Conservation (phyloP, 2,888 invertebrate species). For the Andrena hattorfiana region DNA sequence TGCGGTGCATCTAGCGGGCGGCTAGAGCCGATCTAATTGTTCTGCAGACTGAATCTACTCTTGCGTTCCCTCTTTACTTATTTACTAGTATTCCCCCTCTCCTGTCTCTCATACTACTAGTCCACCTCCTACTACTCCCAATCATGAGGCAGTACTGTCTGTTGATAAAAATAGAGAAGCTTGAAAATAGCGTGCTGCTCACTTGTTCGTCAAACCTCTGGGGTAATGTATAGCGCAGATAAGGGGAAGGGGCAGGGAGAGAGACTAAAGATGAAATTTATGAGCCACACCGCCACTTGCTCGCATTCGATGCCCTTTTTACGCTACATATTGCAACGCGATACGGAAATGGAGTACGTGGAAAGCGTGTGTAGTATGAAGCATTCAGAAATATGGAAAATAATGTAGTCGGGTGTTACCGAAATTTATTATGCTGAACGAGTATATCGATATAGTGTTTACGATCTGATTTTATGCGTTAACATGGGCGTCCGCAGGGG, state of each 20-base stretch:
- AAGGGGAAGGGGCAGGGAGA: conserved; percentile 1
- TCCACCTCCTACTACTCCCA: conserved; percentile 72
- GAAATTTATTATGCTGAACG: not conserved
- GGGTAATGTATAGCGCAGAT: conserved; percentile 51
- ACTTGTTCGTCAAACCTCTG: conserved; percentile 56
- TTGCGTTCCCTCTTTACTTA: conserved; percentile 81
- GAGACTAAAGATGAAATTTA: conserved; percentile 36
- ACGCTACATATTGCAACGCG: not conserved
- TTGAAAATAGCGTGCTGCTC: conserved; percentile 74
- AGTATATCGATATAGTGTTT: too few species aligned
- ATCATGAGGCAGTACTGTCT: conserved; percentile 78
- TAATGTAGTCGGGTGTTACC: not conserved
- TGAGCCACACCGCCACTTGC: conserved; percentile 21
- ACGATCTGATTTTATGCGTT: too few species aligned
- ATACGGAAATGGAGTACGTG: not conserved
- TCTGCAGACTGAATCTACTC: conserved; percentile 79
- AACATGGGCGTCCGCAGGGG: too few species aligned
- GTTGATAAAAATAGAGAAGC: conserved; percentile 81
- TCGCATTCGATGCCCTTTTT: not conserved
- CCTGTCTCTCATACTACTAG: conserved; percentile 66
- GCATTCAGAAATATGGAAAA: not conserved
- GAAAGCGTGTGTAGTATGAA: not conserved
- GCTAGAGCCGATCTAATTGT: conserved; percentile 67
- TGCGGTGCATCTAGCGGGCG: conserved; percentile 37
- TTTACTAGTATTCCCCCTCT: conserved; percentile 80